These are phyloP conservation scores for Channa striata DNA, from an alignment of 2,797 vertebrate species.

Conservation along the genomic window DNA sequence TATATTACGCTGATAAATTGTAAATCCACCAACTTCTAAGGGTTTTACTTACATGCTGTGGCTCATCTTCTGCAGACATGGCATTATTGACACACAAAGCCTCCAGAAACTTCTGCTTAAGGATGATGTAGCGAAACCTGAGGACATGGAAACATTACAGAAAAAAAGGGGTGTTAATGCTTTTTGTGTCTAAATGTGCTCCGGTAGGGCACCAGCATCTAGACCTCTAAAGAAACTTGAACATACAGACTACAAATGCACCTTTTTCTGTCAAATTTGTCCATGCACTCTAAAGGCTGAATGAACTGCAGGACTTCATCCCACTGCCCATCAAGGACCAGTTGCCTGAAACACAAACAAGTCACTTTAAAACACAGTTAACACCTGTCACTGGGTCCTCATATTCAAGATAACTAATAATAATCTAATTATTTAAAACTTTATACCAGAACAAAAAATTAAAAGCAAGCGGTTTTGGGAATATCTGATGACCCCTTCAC, in stretches of 20 bases:
- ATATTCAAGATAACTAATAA: conserved; percentile 1
- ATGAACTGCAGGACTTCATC: conserved; percentile 99
- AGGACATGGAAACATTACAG: not conserved
- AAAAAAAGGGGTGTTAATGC: not conserved
- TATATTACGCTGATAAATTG: not conserved
- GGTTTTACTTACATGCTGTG: conserved; percentile 92
- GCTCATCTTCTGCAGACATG: conserved; percentile 98
- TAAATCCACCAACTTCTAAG: not conserved
- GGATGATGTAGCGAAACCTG: conserved; percentile 97
- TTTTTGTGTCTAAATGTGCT: not conserved
- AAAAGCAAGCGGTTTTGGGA: too few relatives aligned
- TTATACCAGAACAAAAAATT: not conserved
- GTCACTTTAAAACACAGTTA: not conserved
- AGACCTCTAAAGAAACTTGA: not conserved
- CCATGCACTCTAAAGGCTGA: conserved; percentile 98
- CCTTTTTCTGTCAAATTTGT: conserved; percentile 99
- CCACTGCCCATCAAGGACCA: conserved; percentile 98
- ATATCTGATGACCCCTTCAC: not conserved
- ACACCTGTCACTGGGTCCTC: not conserved
- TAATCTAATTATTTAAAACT: not conserved
- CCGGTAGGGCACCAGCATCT: too few relatives aligned
- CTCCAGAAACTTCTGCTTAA: conserved; percentile 99
- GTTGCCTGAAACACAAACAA: conserved; percentile 84
- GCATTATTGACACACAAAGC: conserved; percentile 98
- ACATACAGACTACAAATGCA: conserved; percentile 46